These are phyloP conservation scores for Glaucomys volans DNA, from an alignment of 2,113 vertebrate species.

Conservation along the genomic window DNA sequence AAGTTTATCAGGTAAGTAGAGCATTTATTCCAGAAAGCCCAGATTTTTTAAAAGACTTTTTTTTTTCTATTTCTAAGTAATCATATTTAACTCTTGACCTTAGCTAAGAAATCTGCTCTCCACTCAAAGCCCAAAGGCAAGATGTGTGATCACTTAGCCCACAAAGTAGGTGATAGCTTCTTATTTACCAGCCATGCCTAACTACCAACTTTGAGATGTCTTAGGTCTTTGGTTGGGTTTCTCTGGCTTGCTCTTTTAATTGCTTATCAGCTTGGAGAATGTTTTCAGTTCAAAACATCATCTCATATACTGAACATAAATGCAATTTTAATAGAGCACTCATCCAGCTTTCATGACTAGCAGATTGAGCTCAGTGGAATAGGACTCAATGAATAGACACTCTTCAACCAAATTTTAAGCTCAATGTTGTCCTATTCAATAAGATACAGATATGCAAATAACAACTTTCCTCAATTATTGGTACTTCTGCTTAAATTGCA, in stretches of 20 bases:
- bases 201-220: not conserved
- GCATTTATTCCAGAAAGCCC: not conserved
- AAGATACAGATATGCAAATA: not conserved
- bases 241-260: not conserved
- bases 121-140: not conserved
- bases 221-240: not conserved
- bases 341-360: not conserved
- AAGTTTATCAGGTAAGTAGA: not conserved
- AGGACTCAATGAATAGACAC: not conserved
- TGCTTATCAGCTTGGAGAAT: not conserved
- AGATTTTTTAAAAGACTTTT: not conserved
- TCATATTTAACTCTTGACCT: not conserved
- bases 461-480: not conserved
- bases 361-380: not conserved
- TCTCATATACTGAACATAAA: not conserved
- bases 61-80: not conserved
- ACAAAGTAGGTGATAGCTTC: not conserved
- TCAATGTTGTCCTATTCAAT: not conserved
- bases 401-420: not conserved
- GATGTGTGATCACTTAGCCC: not conserved
- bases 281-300: not conserved
- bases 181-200: conserved; percentile 85
- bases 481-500: not conserved
- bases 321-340: not conserved
- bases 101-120: not conserved